Evolutionary conservation across 2,797 vertebrate genomes (phyloP).

Genomic region (Sebastiscus tertius): DNA sequence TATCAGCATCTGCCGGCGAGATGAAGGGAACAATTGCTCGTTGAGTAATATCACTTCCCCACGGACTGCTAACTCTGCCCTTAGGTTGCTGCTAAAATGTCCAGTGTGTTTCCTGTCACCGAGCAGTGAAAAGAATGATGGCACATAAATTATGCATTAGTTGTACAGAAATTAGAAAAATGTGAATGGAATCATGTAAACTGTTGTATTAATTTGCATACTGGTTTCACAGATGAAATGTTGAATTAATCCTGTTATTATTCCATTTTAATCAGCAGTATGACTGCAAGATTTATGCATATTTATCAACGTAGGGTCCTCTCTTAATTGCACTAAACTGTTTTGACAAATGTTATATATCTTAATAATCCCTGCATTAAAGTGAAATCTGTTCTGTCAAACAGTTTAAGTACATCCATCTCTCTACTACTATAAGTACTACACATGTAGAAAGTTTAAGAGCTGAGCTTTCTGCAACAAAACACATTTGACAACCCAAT

Average conservation of each 20-base stretch:
- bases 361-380: slow-evolving; percentile 14
- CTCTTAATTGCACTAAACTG: background rate
- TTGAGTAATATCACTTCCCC: slow-evolving; percentile 69
- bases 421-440: slow-evolving; percentile 8
- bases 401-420: slow-evolving; percentile 17
- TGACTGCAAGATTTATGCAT: background rate
- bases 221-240: slow-evolving; percentile 15
- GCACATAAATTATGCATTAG: slow-evolving; percentile 50
- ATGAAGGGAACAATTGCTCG: slow-evolving; percentile 69
- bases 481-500: background rate
- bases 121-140: slow-evolving; percentile 40
- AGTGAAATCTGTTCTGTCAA: slow-evolving; percentile 18
- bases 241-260: slow-evolving; percentile 13
- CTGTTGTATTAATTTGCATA: slow-evolving; percentile 2
- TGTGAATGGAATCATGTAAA: slow-evolving; percentile 10
- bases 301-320: slow-evolving; percentile 5
- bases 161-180: slow-evolving; percentile 36
- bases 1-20: slow-evolving; percentile 64
- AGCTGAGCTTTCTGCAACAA: slow-evolving; percentile 16
- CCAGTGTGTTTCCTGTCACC: slow-evolving; percentile 59
- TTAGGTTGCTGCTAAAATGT: slow-evolving; percentile 52
- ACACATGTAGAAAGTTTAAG: slow-evolving; percentile 4
- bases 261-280: slow-evolving; percentile 10
- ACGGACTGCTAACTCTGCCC: slow-evolving; percentile 56
- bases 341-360: slow-evolving; percentile 29